Evolutionary conservation across 2,797 vertebrate species (phyloP).

Genomic region (Etheostoma nigrum): DNA sequence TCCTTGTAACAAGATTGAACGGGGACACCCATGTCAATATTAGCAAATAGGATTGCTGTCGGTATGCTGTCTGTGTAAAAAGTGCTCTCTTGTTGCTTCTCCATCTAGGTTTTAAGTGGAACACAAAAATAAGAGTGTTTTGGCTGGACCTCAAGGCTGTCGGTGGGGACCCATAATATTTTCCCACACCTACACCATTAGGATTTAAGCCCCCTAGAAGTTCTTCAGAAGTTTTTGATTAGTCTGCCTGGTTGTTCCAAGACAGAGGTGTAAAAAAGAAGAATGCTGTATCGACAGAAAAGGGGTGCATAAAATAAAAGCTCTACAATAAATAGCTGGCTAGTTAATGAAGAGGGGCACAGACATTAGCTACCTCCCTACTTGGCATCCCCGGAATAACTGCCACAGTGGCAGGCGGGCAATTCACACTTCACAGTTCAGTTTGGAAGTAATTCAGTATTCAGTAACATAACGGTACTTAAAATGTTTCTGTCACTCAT

Average conservation of each 20-base stretch:
- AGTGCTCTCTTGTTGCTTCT: conserved; percentile 58
- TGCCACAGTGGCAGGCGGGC: conserved; percentile 39
- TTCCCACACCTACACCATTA: conserved; percentile 76
- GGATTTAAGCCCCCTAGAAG: conserved; percentile 74
- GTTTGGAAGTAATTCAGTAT: conserved; percentile 35
- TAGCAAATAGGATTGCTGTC: conserved; percentile 86
- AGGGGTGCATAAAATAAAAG: conserved; percentile 72
- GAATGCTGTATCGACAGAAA: conserved; percentile 78
- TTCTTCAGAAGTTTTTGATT: conserved; percentile 79
- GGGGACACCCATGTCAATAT: conserved; percentile 88
- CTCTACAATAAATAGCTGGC: conserved; percentile 74
- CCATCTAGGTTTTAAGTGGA: conserved; percentile 61
- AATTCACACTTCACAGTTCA: conserved; percentile 48
- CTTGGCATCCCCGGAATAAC: conserved; percentile 39
- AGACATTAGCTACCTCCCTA: conserved; percentile 57
- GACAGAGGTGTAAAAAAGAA: conserved; percentile 64
- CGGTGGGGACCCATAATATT: conserved; percentile 74
- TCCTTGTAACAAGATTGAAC: conserved; percentile 87
- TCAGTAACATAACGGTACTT: conserved; percentile 33
- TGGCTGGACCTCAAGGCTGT: conserved; percentile 62
- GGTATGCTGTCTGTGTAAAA: conserved; percentile 50
- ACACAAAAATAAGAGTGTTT: conserved; percentile 62
- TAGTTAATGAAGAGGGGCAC: conserved; percentile 72
- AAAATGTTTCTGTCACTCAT: conserved; percentile 9
- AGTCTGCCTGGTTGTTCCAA: conserved; percentile 76